These are phyloP conservation scores for Anarhynchus alexandrinus DNA, from an alignment of 2,113 vertebrate species.

Conservation along the genomic window DNA sequence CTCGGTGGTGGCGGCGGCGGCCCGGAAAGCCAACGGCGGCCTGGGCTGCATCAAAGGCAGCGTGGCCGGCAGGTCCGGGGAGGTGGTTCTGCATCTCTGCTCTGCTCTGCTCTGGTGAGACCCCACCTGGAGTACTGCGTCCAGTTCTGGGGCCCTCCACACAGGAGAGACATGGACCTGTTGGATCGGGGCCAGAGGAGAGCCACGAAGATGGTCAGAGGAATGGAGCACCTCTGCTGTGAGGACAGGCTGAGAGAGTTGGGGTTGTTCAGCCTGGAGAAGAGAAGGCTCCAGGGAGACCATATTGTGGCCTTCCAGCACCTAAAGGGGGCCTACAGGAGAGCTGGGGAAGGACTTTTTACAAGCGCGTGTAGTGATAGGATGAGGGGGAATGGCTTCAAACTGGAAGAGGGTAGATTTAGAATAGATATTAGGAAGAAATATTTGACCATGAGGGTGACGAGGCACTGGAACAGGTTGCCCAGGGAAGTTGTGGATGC, in stretches of 20 bases:
- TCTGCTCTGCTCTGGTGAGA: background rate
- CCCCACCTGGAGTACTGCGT: background rate
- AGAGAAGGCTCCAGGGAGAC: background rate
- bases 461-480: too few relatives aligned
- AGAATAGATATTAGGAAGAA: background rate
- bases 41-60: background rate
- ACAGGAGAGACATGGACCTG: background rate
- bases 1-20: background rate
- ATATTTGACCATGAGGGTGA: background rate
- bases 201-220: background rate
- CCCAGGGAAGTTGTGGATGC: too few relatives aligned
- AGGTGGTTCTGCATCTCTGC: background rate
- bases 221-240: background rate
- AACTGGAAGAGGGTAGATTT: background rate
- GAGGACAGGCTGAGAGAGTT: background rate
- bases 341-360: too few relatives aligned
- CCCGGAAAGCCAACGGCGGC: background rate
- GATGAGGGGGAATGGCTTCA: background rate
- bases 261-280: background rate
- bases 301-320: background rate
- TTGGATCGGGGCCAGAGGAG: background rate
- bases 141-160: background rate
- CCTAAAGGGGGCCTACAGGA: background rate
- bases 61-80: background rate
- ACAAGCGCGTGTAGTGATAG: background rate